phyloP scores from a whole-genome alignment of 1,140 invertebrate species.

The Camponotus vicinus region DNA sequence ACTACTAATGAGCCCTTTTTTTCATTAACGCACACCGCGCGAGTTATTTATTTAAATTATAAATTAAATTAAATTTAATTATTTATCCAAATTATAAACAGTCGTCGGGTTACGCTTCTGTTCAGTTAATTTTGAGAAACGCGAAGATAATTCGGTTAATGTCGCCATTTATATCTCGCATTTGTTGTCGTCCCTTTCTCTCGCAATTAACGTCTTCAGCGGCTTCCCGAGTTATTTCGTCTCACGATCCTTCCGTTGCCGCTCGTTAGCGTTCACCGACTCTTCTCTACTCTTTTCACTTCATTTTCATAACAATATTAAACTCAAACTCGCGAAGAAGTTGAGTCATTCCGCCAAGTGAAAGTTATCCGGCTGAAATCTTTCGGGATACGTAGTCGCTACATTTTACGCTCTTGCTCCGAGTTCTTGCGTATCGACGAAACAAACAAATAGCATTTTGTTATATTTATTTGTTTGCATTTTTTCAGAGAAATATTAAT shows the following conservation, averaged over 20 bases:
- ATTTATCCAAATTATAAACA: neutral
- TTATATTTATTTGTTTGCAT: no score
- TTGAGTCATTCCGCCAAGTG: slow-evolving; percentile 44
- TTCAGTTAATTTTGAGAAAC: neutral
- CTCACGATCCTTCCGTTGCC: neutral
- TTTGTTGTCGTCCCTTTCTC: neutral
- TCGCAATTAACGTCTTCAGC: neutral
- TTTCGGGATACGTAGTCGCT: neutral
- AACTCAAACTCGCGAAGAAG: slow-evolving; percentile 22
- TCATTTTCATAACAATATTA: slow-evolving; percentile 36
- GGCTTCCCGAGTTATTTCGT: neutral
- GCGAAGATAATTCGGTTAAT: neutral
- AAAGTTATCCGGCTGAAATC: slow-evolving; percentile 49
- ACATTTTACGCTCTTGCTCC: neutral
- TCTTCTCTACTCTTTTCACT: neutral
- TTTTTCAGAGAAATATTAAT: no score
- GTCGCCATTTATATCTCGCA: neutral
- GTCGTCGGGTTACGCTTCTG: neutral
- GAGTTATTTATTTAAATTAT: slow-evolving; percentile 4
- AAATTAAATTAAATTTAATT: neutral
- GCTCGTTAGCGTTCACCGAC: neutral
- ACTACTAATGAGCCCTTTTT: slow-evolving; percentile 25
- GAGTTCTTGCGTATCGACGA: neutral
- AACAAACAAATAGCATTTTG: neutral
- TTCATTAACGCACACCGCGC: neutral